phyloP scores from a whole-genome alignment of 1,140 invertebrate species.

The Helicoverpa zea region DNA sequence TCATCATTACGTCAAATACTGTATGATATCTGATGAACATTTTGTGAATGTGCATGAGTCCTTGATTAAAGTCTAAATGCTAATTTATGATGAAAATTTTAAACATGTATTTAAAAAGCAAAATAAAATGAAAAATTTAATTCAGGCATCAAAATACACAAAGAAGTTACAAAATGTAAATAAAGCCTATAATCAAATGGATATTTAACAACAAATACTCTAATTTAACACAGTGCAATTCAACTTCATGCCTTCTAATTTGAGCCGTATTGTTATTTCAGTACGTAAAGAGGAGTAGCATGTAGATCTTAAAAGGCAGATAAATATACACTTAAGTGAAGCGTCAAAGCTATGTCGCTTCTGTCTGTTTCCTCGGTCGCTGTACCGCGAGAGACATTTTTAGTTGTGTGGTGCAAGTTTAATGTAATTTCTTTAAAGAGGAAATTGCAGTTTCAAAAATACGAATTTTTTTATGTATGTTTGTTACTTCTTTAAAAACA shows the following conservation, averaged over 20 bases:
- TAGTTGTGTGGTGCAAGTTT: slow-evolving; percentile 23
- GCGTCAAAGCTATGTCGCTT: slow-evolving; percentile 28
- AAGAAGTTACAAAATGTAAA: not conserved
- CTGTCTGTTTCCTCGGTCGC: slow-evolving; percentile 17
- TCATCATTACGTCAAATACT: too few species aligned
- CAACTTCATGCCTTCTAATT: not conserved
- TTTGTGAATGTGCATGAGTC: too few species aligned
- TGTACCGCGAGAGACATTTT: slow-evolving; percentile 10
- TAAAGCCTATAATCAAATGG: not conserved
- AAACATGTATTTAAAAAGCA: too few species aligned
- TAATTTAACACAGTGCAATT: not conserved
- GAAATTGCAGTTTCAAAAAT: too few species aligned
- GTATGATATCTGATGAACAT: too few species aligned
- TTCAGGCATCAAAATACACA: too few species aligned
- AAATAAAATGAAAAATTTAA: not conserved
- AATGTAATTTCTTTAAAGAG: not conserved
- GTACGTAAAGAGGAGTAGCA: not conserved
- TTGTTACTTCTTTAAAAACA: too few species aligned
- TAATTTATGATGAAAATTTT: too few species aligned
- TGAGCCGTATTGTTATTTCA: slow-evolving; percentile 21
- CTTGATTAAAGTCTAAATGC: too few species aligned
- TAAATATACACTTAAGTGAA: slow-evolving; percentile 20
- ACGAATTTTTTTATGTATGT: too few species aligned
- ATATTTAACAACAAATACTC: not conserved
- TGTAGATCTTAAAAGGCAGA: slow-evolving; percentile 12